Percentiles rank a stretch among this genome's conserved stretches.
Conservation (phyloP, 2,888 invertebrate genomes). For the Lymantria dispar region DNA sequence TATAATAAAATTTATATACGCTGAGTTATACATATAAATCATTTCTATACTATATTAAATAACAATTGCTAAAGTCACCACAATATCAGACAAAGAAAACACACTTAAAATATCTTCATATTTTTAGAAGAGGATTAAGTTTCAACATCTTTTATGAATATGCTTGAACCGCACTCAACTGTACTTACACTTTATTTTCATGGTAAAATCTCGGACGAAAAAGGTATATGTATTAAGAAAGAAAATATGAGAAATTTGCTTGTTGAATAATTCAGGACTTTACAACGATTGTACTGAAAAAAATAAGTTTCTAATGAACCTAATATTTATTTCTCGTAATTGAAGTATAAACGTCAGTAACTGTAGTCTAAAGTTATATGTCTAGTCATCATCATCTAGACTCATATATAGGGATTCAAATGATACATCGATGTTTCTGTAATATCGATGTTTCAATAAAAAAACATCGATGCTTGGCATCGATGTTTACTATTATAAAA, state of each 20-base stretch:
- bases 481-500: no score
- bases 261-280: background rate
- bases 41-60: no score
- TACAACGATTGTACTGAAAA: background rate
- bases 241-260: background rate
- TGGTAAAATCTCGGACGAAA: background rate
- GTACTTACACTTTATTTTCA: background rate
- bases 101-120: slow-evolving; percentile 2
- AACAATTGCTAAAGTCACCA: background rate
- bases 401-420: no score
- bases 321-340: no score
- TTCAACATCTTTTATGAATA: background rate
- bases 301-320: background rate
- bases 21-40: no score
- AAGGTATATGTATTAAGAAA: background rate
- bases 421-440: no score
- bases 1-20: no score
- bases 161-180: background rate
- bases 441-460: no score
- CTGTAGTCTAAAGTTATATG: no score
- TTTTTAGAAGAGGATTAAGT: background rate
- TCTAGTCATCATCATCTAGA: no score
- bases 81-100: slow-evolving; percentile 6
- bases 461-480: no score
- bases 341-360: no score